Evolutionary conservation across 23 tunicate genomes (phyloP).

Genomic region (Oikopleura vanhoeffeni): DNA sequence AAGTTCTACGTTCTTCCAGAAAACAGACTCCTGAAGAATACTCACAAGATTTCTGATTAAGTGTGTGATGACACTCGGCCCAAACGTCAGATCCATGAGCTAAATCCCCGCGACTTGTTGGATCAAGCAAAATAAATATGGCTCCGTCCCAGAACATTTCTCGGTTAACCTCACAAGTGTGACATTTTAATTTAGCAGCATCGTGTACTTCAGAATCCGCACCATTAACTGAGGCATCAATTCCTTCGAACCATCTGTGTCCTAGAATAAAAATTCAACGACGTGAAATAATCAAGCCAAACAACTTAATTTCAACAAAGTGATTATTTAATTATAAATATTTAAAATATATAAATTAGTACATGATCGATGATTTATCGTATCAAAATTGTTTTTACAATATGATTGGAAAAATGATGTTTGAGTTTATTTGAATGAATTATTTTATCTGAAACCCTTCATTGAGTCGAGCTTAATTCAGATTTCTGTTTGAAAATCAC

Average conservation of each 20-base stretch:
- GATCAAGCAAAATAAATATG: not conserved
- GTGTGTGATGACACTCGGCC: not conserved
- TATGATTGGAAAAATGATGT: no score
- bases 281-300: no score
- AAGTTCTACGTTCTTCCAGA: slow-evolving; percentile 2
- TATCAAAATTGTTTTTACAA: no score
- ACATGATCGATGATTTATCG: no score
- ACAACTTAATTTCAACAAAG: no score
- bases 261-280: no score
- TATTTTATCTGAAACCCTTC: no score
- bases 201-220: not conserved
- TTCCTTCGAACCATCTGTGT: slow-evolving; percentile 1
- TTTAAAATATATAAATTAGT: no score
- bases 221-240: not conserved
- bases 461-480: no score
- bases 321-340: no score
- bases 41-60: slow-evolving; percentile 4
- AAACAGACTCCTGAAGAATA: not conserved
- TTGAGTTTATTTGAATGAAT: no score
- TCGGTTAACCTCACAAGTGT: not conserved
- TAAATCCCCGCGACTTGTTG: not conserved
- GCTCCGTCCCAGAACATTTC: slow-evolving; percentile 4
- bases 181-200: not conserved
- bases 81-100: not conserved
- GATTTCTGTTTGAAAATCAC: no score